These are phyloP conservation scores for Pteria penguin DNA, from an alignment of 2,888 invertebrate species.

Conservation along the genomic window DNA sequence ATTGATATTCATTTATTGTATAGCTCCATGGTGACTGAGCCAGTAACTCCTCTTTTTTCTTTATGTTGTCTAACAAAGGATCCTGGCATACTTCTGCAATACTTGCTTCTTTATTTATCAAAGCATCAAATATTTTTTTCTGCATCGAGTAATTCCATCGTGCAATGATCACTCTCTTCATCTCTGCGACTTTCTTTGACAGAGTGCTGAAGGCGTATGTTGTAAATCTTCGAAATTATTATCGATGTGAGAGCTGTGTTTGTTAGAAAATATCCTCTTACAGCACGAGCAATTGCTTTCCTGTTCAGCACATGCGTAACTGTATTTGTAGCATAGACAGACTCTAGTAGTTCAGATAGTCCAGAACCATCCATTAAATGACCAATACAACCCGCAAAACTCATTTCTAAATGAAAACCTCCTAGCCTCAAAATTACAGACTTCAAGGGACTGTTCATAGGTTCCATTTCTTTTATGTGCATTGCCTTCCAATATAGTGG, in stretches of 20 bases:
- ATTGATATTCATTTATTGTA: too few relatives aligned
- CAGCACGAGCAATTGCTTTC: conserved; percentile 53
- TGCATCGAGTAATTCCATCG: neutral
- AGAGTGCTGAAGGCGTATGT: too few relatives aligned
- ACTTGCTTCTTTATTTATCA: conserved; percentile 15
- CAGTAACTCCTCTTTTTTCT: too few relatives aligned
- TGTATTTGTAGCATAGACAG: conserved; percentile 40
- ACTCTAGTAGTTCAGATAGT: conserved; percentile 36
- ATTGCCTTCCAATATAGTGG: conserved; percentile 57
- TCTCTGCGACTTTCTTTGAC: neutral
- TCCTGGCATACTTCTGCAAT: neutral
- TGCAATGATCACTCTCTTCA: neutral
- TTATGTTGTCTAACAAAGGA: neutral
- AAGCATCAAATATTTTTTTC: neutral
- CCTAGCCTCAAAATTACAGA: conserved; percentile 34
- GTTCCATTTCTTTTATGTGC: conserved; percentile 18
- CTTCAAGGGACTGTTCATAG: neutral
- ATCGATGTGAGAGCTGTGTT: conserved; percentile 40
- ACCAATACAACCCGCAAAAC: conserved; percentile 55
- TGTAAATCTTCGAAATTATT: neutral
- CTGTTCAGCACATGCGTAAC: conserved; percentile 56
- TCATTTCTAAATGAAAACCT: conserved; percentile 46
- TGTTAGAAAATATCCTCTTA: conserved; percentile 55
- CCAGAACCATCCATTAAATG: conserved; percentile 40
- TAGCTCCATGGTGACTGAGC: too few relatives aligned